A percentile compares a stretch with the other conserved stretches of the same genome.
Evolutionary conservation across 2,113 vertebrate species (phyloP).

Genomic region (Rattus norvegicus): GRCr8 NC_086029.1:68037501-68038000

Average conservation of each 20-base stretch:
- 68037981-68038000: not conserved
- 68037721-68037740: not conserved
- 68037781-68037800: not conserved
- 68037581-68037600: not conserved
- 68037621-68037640: not conserved
- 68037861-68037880: constrained; percentile 11
- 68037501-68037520: not conserved
- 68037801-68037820: not conserved
- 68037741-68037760: not conserved
- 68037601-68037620: not conserved
- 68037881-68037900: constrained; percentile 21
- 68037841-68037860: not conserved
- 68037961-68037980: not conserved
- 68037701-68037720: constrained; percentile 33
- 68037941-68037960: not conserved
- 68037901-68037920: not conserved
- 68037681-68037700: not conserved
- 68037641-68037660: no score
- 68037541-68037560: constrained; percentile 22
- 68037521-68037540: constrained; percentile 3
- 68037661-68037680: not conserved
- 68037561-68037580: not conserved
- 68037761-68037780: not conserved
- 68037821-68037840: not conserved
- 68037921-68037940: not conserved